These are phyloP conservation scores for Drosophila ezoana DNA, from an alignment of 2,888 invertebrate genomes.

Conservation along the genomic window DNA sequence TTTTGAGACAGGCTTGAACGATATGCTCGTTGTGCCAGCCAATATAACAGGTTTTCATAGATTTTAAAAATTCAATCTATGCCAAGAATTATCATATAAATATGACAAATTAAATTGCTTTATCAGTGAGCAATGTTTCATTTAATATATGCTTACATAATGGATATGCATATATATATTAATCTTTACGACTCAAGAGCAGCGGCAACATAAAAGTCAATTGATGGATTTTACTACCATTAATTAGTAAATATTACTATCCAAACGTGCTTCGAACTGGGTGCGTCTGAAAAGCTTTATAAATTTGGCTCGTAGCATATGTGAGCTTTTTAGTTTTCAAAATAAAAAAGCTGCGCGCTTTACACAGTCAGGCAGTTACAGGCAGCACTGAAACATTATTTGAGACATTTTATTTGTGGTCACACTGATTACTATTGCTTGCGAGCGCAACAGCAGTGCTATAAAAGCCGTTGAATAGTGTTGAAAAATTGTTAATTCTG, in stretches of 20 bases:
- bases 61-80: background rate
- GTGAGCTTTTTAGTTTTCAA: constrained; percentile 21
- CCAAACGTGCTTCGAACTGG: constrained; percentile 22
- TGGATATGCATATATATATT: constrained; percentile 5
- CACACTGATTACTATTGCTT: background rate
- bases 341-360: constrained; percentile 33
- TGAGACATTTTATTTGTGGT: background rate
- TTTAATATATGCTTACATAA: constrained; percentile 18
- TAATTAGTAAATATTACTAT: constrained; percentile 38
- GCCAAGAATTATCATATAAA: constrained; percentile 29
- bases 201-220: constrained; percentile 33
- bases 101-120: background rate
- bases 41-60: constrained; percentile 22
- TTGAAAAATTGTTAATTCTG: too few species aligned
- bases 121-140: background rate
- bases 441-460: constrained; percentile 12
- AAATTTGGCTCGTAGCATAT: background rate
- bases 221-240: constrained; percentile 35
- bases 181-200: background rate
- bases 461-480: background rate
- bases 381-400: too few species aligned
- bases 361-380: too few species aligned
- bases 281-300: constrained; percentile 21
- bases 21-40: constrained; percentile 10
- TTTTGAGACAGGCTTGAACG: constrained; percentile 19